phyloP scores from a whole-genome alignment of 2,797 vertebrate genomes.

The Psittacula echo region DNA sequence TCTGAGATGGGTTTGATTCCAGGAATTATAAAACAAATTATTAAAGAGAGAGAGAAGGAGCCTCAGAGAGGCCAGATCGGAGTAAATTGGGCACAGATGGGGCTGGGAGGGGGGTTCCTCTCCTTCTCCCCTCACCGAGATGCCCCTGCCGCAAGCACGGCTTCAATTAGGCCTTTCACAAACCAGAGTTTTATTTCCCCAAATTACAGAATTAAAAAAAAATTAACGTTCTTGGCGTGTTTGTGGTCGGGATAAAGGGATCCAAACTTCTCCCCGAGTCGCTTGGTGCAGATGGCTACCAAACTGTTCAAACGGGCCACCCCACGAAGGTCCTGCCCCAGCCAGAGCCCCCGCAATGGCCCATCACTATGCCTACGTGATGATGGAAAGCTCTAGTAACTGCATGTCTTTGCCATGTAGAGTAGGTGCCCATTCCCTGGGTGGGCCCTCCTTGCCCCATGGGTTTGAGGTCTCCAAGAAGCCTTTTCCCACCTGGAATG shows the following conservation, averaged over 20 bases:
- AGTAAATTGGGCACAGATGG: conserved; percentile 98
- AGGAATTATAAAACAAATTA: conserved; percentile 99
- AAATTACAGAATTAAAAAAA: conserved; percentile 77
- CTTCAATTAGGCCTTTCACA: conserved; percentile 77
- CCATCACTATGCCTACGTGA: background rate
- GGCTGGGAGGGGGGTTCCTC: conserved; percentile 74
- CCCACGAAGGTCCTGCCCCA: background rate
- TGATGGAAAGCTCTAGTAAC: background rate
- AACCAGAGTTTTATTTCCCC: conserved; percentile 75
- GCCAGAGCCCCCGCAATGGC: background rate
- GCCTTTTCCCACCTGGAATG: background rate
- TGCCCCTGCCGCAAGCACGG: conserved; percentile 78
- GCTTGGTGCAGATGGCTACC: conserved; percentile 64
- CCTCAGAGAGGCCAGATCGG: conserved; percentile 79
- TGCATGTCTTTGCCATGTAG: background rate
- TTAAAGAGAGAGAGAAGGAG: conserved; percentile 80
- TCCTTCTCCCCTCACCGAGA: conserved; percentile 62
- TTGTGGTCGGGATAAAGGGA: conserved; percentile 73
- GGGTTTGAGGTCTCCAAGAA: background rate
- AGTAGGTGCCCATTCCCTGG: background rate
- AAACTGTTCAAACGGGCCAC: conserved; percentile 67
- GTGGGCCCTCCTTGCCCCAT: background rate
- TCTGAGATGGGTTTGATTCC: conserved; percentile 94
- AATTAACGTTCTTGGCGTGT: conserved; percentile 75
- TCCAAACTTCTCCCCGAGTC: conserved; percentile 37